A percentile compares a stretch with the other conserved stretches of the same genome.
These are phyloP conservation scores for Synanceia verrucosa DNA, from an alignment of 2,797 vertebrate species.

Conservation along the genomic window DNA sequence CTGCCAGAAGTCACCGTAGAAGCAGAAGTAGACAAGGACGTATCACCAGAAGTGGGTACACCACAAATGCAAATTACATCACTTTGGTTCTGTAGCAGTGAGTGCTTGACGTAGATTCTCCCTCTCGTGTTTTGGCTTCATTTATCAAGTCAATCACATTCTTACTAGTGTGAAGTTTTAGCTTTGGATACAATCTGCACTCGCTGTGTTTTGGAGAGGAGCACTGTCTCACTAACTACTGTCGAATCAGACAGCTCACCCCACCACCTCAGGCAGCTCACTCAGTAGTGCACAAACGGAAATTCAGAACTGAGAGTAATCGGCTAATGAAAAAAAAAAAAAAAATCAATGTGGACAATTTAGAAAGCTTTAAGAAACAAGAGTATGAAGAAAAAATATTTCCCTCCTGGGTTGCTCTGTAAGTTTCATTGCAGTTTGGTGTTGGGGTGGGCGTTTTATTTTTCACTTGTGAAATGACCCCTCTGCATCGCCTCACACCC, in stretches of 20 bases:
- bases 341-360: slow-evolving; percentile 47
- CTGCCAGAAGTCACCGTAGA: background rate
- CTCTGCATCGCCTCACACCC: slow-evolving; percentile 21
- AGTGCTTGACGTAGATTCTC: background rate
- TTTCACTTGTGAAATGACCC: slow-evolving; percentile 20
- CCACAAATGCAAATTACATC: slow-evolving; percentile 7
- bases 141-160: background rate
- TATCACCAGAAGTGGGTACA: slow-evolving; percentile 4
- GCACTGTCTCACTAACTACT: slow-evolving; percentile 25
- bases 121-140: slow-evolving; percentile 1
- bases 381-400: slow-evolving; percentile 30
- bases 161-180: background rate
- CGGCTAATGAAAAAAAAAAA: slow-evolving; percentile 29
- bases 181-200: background rate
- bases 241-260: slow-evolving; percentile 61
- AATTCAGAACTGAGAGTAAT: slow-evolving; percentile 54
- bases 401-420: background rate
- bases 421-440: slow-evolving; percentile 36
- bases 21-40: slow-evolving; percentile 17
- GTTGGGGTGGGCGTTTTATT: slow-evolving; percentile 15
- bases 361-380: slow-evolving; percentile 38
- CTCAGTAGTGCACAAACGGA: slow-evolving; percentile 36
- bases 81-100: background rate
- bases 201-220: background rate
- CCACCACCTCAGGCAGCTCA: slow-evolving; percentile 36